phyloP scores from a whole-genome alignment of 2,113 vertebrate species.

The Plecturocebus donacophilus region DNA sequence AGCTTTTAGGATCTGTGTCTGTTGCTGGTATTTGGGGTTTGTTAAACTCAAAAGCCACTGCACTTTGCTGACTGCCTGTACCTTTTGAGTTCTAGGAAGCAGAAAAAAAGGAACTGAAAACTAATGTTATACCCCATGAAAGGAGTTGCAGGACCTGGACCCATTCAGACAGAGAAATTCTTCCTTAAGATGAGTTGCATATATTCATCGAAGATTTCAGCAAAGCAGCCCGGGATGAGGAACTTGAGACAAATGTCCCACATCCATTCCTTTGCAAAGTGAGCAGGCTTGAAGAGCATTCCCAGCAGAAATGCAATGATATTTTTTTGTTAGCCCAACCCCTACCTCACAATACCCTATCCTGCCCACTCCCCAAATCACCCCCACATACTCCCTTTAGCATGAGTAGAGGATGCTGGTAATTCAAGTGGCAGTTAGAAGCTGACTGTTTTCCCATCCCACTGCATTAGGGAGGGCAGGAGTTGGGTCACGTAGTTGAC shows the following conservation, averaged over 20 bases:
- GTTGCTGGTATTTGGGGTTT: neutral
- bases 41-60: neutral
- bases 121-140: neutral
- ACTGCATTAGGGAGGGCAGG: rapidly evolving
- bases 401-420: neutral
- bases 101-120: neutral
- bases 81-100: neutral
- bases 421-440: neutral
- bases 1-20: neutral
- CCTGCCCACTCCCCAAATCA: too few relatives aligned
- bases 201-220: neutral
- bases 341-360: neutral
- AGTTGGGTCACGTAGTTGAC: rapidly evolving
- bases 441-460: neutral
- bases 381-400: neutral
- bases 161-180: neutral
- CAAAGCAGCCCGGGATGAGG: neutral
- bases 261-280: neutral
- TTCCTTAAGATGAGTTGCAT: rapidly evolving
- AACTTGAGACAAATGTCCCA: neutral
- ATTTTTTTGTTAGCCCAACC: neutral
- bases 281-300: neutral
- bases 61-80: neutral
- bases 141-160: neutral
- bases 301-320: neutral